Base-by-base conservation (phyloP, 2,888 invertebrate genomes). In the Eutolmus rufibarbis region DNA sequence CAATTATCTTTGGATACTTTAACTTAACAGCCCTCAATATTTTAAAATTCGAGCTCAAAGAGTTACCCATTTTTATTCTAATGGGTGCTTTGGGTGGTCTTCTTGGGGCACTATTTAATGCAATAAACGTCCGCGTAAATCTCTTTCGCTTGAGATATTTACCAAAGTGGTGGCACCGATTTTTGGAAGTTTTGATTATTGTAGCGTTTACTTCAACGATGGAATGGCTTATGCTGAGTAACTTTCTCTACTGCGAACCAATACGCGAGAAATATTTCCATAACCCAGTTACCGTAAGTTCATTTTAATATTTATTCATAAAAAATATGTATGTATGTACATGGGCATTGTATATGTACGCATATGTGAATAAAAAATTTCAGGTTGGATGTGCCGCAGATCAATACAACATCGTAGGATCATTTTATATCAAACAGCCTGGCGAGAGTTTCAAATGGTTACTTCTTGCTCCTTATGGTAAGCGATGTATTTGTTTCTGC, bases 341-440 rank as follows among this genome's bases (percentile, higher is more conserved):
- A 4, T 34, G 34, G 34, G 7, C 34, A 7, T 34, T 34, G 7
- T 31, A 34, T 7, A 34, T 34, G 1, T 7, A 34, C 0, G n/a
- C n/a, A n/a, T n/a, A n/a, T n/a, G 34, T 34, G 1, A n/a, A n/a
- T 1, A 2, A 51, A 14, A 77, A 77, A 74, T 91, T 93, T 8
- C 92, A 97, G 96, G 93, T 98, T 91, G 97, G 96, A 92, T 99
- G 99, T 92, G 95, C 95, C 3, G 98, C 98, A 91, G 98, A 98
- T 1, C 95, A 99, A 92, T 99, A 98, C 93, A 99, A 97, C 92
- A 96, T 97, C 0, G 95, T 98, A 74, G 98, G 98, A 0, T 96
- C 97, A 37, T 95, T 99, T 87, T 99, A 99, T 97, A 98, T 99
- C 92, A 98, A 98, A 94, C 98, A 98, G 3, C 99, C 99, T 0